phyloP scores from a whole-genome alignment of 37 sponge, comb jelly and placozoan species.

The Agelas oroides region DNA sequence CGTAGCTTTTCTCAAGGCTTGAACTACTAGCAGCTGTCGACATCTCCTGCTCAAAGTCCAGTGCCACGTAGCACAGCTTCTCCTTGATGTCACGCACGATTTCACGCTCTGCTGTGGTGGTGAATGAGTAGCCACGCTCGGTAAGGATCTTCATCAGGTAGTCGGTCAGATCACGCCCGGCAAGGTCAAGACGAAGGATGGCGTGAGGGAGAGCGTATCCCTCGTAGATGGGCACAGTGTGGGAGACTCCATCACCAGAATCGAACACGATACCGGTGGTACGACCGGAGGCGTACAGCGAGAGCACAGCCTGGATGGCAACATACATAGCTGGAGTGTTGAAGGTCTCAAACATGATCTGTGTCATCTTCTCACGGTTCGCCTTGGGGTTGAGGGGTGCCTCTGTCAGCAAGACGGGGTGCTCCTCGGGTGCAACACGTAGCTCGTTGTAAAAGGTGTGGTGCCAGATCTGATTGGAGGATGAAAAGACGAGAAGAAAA shows the following conservation, averaged over 20 bases:
- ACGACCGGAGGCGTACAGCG: slow-evolving; percentile 99
- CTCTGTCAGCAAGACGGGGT: slow-evolving; percentile 99
- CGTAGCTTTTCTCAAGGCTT: slow-evolving; percentile 97
- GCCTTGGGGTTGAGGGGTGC: slow-evolving; percentile 99
- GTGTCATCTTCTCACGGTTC: slow-evolving; percentile 99
- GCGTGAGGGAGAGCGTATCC: slow-evolving; percentile 99
- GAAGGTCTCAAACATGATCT: slow-evolving; percentile 99
- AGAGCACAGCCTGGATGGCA: slow-evolving; percentile 98
- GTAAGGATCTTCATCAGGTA: slow-evolving; percentile 99
- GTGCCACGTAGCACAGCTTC: slow-evolving; percentile 99
- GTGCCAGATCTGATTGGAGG: slow-evolving; percentile 93
- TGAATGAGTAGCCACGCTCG: slow-evolving; percentile 94
- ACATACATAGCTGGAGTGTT: slow-evolving; percentile 99
- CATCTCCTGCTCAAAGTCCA: slow-evolving; percentile 99
- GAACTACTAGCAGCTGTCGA: slow-evolving; percentile 91
- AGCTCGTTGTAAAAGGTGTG: slow-evolving; percentile 99
- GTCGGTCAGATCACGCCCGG: slow-evolving; percentile 99
- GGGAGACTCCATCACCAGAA: slow-evolving; percentile 99
- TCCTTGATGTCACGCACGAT: slow-evolving; percentile 99
- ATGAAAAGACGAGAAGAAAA: background rate
- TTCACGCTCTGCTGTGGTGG: slow-evolving; percentile 95
- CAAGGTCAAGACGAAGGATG: slow-evolving; percentile 99
- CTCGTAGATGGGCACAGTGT: slow-evolving; percentile 99
- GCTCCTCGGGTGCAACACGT: slow-evolving; percentile 99
- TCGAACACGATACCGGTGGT: slow-evolving; percentile 99